phyloP scores from a whole-genome alignment of 2,797 vertebrate species.

The Ficedula albicollis region DNA sequence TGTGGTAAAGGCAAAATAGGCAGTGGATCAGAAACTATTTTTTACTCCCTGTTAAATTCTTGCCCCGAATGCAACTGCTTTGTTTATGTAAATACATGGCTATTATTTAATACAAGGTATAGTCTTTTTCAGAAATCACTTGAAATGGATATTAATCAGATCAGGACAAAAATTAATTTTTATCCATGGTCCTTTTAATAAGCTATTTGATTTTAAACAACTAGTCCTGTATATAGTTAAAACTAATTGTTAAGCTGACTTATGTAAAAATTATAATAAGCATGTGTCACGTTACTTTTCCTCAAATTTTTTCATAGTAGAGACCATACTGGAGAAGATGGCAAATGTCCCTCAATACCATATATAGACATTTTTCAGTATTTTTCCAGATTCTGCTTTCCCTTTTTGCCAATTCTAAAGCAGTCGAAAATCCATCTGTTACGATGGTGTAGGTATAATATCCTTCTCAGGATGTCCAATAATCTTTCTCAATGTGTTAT shows the following conservation, averaged over 20 bases:
- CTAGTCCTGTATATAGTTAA: background rate
- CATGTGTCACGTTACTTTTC: background rate
- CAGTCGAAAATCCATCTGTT: background rate
- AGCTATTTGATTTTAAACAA: background rate
- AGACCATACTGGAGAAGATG: background rate
- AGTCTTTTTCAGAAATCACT: background rate
- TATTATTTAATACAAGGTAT: background rate
- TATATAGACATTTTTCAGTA: fast-evolving
- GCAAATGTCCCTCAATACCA: background rate
- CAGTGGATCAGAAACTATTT: background rate
- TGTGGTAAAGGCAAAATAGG: background rate
- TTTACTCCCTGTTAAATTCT: background rate
- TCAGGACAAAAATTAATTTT: background rate
- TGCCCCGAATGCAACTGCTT: background rate
- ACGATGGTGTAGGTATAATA: fast-evolving
- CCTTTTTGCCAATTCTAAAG: background rate
- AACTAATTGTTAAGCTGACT: background rate
- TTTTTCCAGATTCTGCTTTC: background rate
- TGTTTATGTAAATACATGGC: background rate
- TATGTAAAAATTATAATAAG: background rate
- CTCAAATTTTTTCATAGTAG: background rate
- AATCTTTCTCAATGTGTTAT: background rate
- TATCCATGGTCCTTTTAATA: background rate
- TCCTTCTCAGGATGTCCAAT: background rate
- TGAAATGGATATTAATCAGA: background rate